These are phyloP conservation scores for Cetonia aurata DNA, from an alignment of 2,888 invertebrate species.

Conservation along the genomic window DNA sequence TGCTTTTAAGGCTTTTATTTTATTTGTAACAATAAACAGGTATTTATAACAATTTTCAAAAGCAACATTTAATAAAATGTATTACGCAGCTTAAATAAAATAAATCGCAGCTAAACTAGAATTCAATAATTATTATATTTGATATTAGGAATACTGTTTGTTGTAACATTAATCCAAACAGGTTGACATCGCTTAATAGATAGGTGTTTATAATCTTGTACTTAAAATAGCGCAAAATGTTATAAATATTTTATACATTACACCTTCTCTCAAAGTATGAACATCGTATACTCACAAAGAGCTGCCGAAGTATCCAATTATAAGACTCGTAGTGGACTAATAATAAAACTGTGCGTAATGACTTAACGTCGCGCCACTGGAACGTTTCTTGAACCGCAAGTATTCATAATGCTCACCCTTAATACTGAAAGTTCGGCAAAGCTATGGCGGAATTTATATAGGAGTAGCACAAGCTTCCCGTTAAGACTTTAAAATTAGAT, in stretches of 20 bases:
- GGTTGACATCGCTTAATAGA: not conserved
- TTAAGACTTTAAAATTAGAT: conserved; percentile 42
- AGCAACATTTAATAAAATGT: too few species aligned
- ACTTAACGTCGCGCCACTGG: conserved; percentile 33
- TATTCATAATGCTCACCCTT: conserved; percentile 45
- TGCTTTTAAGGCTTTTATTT: too few species aligned
- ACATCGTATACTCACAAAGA: conserved; percentile 32
- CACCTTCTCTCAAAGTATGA: not conserved
- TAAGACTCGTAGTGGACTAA: conserved; percentile 36
- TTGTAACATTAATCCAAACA: not conserved
- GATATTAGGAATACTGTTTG: not conserved
- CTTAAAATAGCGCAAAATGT: conserved; percentile 1
- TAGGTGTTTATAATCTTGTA: not conserved
- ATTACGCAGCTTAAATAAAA: too few species aligned
- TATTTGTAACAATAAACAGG: too few species aligned
- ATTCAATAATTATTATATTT: not conserved
- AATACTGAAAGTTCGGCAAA: conserved; percentile 41
- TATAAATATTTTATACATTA: not conserved
- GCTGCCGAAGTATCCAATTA: conserved; percentile 23
- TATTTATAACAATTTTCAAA: too few species aligned
- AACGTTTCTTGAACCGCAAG: conserved; percentile 36
- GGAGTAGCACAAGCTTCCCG: conserved; percentile 38
- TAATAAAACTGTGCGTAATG: conserved; percentile 40
- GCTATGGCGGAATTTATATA: conserved; percentile 33
- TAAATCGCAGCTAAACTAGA: not conserved